These are phyloP conservation scores for Sciurus niger DNA, from an alignment of 2,113 vertebrate genomes.

Conservation along the genomic window DNA sequence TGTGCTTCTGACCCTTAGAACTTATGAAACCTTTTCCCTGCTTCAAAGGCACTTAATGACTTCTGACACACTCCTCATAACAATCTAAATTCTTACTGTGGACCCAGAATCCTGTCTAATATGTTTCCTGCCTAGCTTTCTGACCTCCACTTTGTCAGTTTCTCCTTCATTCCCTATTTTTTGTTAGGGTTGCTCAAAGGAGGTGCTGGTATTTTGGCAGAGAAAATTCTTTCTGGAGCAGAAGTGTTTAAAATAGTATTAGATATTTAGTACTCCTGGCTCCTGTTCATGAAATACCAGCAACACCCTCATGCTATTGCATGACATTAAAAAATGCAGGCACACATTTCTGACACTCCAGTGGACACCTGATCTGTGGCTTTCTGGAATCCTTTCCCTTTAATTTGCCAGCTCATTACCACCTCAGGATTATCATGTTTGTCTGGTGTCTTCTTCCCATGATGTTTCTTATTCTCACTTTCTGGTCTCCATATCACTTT, in stretches of 20 bases:
- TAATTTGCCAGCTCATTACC: background rate
- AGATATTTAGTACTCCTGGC: background rate
- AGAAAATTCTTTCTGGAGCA: slow-evolving; percentile 29
- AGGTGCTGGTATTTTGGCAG: background rate
- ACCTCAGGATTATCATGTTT: background rate
- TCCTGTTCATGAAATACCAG: background rate
- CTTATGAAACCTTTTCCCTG: background rate
- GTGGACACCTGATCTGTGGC: background rate
- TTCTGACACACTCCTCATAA: background rate
- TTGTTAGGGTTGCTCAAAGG: background rate
- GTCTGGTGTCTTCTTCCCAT: background rate
- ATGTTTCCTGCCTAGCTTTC: background rate
- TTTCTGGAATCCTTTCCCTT: background rate
- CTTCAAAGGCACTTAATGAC: background rate
- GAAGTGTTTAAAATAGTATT: background rate
- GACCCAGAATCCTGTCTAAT: background rate
- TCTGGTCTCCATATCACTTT: background rate
- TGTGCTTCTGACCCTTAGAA: background rate
- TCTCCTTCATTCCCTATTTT: background rate
- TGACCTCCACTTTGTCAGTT: background rate
- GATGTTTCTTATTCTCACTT: background rate
- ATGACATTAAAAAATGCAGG: background rate
- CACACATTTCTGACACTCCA: background rate
- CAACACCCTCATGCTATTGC: background rate
- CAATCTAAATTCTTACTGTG: background rate